Evolutionary conservation across 2,888 invertebrate species (phyloP).

Genomic region (Megastigmus dorsalis): DNA sequence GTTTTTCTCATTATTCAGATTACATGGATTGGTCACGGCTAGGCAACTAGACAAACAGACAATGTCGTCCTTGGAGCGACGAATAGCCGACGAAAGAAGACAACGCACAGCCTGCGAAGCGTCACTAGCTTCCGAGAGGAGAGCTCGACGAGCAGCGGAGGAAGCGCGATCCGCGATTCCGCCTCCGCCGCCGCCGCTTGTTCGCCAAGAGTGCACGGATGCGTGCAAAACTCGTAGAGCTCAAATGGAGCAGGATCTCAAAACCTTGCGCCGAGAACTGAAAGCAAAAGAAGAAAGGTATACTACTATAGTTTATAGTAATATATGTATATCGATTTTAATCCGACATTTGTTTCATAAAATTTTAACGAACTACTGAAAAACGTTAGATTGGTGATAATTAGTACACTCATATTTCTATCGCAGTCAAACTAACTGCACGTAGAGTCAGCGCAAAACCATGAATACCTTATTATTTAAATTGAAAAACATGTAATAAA

Average conservation of each 20-base stretch:
- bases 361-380: too few species aligned
- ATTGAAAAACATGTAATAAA: too few species aligned
- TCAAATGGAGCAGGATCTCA: constrained; percentile 83
- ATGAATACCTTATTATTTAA: too few species aligned
- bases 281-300: constrained; percentile 81
- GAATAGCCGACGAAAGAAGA: constrained; percentile 90
- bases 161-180: constrained; percentile 71
- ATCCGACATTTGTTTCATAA: too few species aligned
- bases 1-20: constrained; percentile 70
- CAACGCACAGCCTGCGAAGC: constrained; percentile 84
- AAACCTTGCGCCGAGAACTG: constrained; percentile 80
- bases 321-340: too few species aligned
- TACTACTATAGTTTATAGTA: too few species aligned
- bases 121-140: constrained; percentile 84
- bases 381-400: too few species aligned
- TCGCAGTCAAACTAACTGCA: too few species aligned
- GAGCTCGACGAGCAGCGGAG: constrained; percentile 80
- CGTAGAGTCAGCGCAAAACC: too few species aligned
- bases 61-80: constrained; percentile 85
- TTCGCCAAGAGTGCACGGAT: constrained; percentile 80
- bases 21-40: constrained; percentile 84
- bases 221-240: constrained; percentile 80
- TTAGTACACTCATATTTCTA: too few species aligned
- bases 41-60: constrained; percentile 87
- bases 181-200: constrained; percentile 70